Evolutionary conservation across 2,113 vertebrate species (phyloP).

Genomic region (Mustela nigripes): DNA sequence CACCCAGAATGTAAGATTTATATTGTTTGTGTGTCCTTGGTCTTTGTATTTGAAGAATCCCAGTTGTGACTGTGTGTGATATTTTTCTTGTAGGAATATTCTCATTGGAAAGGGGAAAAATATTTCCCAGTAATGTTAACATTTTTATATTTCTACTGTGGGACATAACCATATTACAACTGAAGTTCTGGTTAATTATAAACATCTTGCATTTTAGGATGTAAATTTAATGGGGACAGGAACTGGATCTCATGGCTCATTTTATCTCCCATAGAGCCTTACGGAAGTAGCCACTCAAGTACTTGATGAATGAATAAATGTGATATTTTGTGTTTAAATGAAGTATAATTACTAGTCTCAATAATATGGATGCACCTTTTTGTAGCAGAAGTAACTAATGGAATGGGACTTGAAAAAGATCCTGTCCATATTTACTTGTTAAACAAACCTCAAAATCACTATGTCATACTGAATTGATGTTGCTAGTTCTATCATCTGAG

Average conservation of each 20-base stretch:
- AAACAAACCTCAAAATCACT: neutral
- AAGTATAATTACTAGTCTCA: neutral
- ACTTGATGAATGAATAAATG: neutral
- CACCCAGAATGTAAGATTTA: constrained; percentile 53
- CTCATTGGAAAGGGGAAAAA: constrained; percentile 41
- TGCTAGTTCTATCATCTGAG: neutral
- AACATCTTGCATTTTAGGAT: constrained; percentile 22
- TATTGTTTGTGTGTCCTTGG: constrained; percentile 67
- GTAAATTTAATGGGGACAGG: constrained; percentile 6
- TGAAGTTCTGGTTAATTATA: neutral
- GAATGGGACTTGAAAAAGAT: neutral
- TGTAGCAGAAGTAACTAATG: neutral
- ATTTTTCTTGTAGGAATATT: constrained; percentile 38
- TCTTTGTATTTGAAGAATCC: constrained; percentile 63
- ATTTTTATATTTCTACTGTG: constrained; percentile 15
- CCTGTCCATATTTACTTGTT: neutral
- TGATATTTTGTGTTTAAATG: constrained; percentile 53
- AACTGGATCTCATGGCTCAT: neutral
- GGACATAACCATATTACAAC: neutral
- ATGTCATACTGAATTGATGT: neutral
- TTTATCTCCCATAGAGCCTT: neutral
- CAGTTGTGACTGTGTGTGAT: constrained; percentile 11
- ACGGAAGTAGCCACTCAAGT: neutral
- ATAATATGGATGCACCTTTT: neutral
- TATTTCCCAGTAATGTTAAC: constrained; percentile 16